phyloP scores from a whole-genome alignment of 2,113 vertebrate species.

The Empidonax traillii region DNA sequence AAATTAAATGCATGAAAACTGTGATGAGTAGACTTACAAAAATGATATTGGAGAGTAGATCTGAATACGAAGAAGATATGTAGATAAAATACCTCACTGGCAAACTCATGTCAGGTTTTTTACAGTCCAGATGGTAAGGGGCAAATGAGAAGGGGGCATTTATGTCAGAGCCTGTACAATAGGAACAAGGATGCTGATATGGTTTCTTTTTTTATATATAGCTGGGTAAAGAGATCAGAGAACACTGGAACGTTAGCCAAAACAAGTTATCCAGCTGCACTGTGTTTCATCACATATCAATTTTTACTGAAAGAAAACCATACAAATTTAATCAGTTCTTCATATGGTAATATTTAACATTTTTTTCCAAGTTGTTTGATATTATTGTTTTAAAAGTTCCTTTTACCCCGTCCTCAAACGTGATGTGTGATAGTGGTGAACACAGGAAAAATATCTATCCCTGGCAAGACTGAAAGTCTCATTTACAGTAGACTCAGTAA shows the following conservation, averaged over 20 bases:
- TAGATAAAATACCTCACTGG: neutral
- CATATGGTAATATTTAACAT: conserved; percentile 82
- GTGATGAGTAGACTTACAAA: neutral
- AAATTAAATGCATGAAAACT: neutral
- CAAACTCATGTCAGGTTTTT: neutral
- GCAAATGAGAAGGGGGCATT: neutral
- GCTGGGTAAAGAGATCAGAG: conserved; percentile 59
- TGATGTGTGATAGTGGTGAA: conserved; percentile 76
- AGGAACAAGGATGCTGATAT: neutral
- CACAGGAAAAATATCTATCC: conserved; percentile 64
- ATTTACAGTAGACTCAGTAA: conserved; percentile 76
- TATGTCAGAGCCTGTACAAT: neutral
- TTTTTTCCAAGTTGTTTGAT: conserved; percentile 77
- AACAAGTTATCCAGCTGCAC: conserved; percentile 68
- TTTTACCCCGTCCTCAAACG: neutral
- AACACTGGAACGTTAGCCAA: conserved; percentile 38
- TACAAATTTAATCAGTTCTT: conserved; percentile 81
- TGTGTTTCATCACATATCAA: conserved; percentile 77
- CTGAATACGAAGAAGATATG: neutral
- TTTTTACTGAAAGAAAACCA: conserved; percentile 81
- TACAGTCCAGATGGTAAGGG: neutral
- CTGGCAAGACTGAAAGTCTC: conserved; percentile 70
- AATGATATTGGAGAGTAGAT: neutral
- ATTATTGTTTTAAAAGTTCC: conserved; percentile 79
- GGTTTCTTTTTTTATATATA: conserved; percentile 11